Base-by-base conservation (phyloP, 2,113 vertebrate species). In the Meleagris gallopavo region DNA sequence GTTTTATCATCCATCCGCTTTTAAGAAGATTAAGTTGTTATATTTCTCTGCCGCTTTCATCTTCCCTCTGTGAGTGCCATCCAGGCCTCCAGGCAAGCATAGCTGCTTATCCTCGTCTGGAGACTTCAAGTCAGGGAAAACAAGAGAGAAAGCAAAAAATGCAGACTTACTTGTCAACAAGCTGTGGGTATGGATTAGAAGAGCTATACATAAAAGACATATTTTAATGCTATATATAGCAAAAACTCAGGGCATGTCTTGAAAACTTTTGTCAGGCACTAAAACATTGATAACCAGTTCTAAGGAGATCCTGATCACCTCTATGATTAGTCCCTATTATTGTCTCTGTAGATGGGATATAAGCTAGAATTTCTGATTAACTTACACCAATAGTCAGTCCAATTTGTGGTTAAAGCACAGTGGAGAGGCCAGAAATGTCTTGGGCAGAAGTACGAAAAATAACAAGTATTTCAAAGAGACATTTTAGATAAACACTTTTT, bases 31-130 rank as follows among this genome's bases (percentile, higher is more conserved):
- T 96, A 96, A 94, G 30, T 70, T 89, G 72, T 89, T 96, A 32
- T 40, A 91, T 91, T 95, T 92, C 46, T 94, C 88, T 95, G 24
- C 76, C 78, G 81, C 96, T 97, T 97, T 96, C 86, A 94, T 96
- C 76, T 94, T 91, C 61, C 24, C 36, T 93, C 64, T 74, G 19
- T 90, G 78, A 78, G 38, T 75, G 81, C 71, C 75, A 85, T 89
- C 54, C 36, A 76, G 90, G 74, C 90, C 88, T 89, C 50, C 65
- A 92, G 91, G 88, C 86, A 92, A 93, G 57, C 50, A 18, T 43
- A 73, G 72, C 65, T 64, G 58, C 58, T 94, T 87, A 94, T 69
- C 52, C 77, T 91, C 65, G 36, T 85, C 57, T 84, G 45, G 57
- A 82, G 77, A 83, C 20, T 72, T 81, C 6, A 6, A 92, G 34